Evolutionary conservation across 2,113 vertebrate genomes (phyloP), one percentile per base, ranked within the genome.

Genomic region (Perca schrenkii): DNA sequence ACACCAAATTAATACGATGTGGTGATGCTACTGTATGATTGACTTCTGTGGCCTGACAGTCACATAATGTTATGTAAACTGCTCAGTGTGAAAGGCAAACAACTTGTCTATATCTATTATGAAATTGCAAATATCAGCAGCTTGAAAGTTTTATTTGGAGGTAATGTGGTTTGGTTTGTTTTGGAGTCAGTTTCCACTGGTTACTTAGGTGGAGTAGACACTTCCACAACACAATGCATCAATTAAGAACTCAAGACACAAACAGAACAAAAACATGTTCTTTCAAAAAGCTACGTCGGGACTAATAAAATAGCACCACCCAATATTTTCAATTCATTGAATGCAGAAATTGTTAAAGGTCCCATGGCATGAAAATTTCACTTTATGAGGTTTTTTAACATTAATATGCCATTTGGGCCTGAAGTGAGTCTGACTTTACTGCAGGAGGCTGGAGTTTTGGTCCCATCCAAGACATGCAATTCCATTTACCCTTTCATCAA

Each of bases 1-100:
- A 77, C 67, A 78, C 22, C 28, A 54, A 77, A 82, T 77, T 21
- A 69, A 79, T 62, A 15, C 47, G 57, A 40, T 6, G 5, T 4
- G 3, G 13, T 54, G 56, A 69, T 47, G 53, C 10, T 49, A 17
- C 22, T 28, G 46, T 36, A 6, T 25, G 15, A 82, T 62, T 80
- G 28, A 49, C n/a, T 60, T n/a, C 25, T 43, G 22, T 15, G 14
- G n/a, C 52, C 54, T 25, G 8, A 61, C 21, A 50, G 21, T 83
- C 47, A 58, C 21, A 19, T 31, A 22, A 43, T 25, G 3, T 4
- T 8, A 34, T 70, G 69, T 17, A 31, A 66, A 70, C 49, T 50
- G 64, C 31, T 14, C 31, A 2, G 34, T 58, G 66, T 46, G 34
- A 65, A 60, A 65, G 14, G 25, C 22, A 47, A 21, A 68, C n/a